Conservation (phyloP, 2,113 vertebrate species). For the Tiliqua scincoides region DNA sequence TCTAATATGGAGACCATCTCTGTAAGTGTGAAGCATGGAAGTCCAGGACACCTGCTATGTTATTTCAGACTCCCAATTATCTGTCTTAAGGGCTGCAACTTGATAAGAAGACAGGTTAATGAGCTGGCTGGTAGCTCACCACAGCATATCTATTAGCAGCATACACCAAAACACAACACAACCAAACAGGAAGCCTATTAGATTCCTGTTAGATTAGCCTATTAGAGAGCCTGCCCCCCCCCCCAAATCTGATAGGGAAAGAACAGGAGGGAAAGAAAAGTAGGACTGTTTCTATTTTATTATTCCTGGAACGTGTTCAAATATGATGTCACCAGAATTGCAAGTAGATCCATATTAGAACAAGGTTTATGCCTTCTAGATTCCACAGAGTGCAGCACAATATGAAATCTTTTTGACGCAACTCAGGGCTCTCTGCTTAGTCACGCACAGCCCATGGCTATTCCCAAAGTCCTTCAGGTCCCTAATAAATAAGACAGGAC, state of each 20-base stretch:
- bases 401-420: slow-evolving; percentile 4
- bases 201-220: no score
- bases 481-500: neutral
- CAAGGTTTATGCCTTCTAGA: neutral
- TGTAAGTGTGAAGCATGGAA: neutral
- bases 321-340: neutral
- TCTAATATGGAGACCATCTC: neutral
- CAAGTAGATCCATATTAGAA: neutral
- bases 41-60: neutral
- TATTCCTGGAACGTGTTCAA: neutral
- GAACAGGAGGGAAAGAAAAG: neutral
- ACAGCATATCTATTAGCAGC: neutral
- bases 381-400: neutral
- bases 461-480: neutral
- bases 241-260: neutral
- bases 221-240: neutral
- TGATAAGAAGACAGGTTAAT: neutral
- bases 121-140: neutral
- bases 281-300: neutral
- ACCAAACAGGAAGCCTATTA: no score
- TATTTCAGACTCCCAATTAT: neutral
- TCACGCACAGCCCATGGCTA: neutral
- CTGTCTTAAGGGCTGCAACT: neutral
- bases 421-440: neutral
- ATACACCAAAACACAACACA: no score